Base-by-base conservation (phyloP, 2,888 invertebrate species). In the Oeneis ivallda region DNA sequence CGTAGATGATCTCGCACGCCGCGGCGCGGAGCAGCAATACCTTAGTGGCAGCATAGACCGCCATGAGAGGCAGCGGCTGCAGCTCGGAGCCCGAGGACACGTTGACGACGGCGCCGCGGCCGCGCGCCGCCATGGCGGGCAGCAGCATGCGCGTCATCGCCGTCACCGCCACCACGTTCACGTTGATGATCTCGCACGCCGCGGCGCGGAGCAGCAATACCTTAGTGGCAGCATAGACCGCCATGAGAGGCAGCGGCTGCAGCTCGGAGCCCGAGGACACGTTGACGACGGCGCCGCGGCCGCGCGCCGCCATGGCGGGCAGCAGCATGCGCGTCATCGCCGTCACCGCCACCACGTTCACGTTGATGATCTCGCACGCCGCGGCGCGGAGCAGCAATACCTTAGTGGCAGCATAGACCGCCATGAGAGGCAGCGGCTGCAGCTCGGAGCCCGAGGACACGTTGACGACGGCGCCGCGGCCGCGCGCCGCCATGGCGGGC, bases 401-500 rank as follows among this genome's bases (percentile, higher is more conserved):
- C 93, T 98, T 98, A 2, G 96, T 95, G 1, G 98, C 98, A 0
- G 96, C 96, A 83, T 98, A 98, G 0, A 97, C 95, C 0, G 97
- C 94, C 96, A 98, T 96, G 58, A 97, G 89, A 0, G 98, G 98
- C 68, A 97, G 84, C 0, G 98, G 97, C 80, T 96, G 96, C 62
- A 96, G 87, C 82, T 97, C 97, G 0, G 98, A 95, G 3, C 96
- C 96, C 0, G 98, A 98, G 0, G 98, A 97, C 26, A 98, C 93
- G 81, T 98, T 98, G 26, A 98, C 96, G 58, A 98, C 94, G 0
- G 97, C 97, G 0, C 98, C 98, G 62, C 93, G 92, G 1, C 94
- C 93, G 61, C 95, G 93, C 67, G 93, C 91, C 77, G 94, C 94
- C 97, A 98, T 97, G 56, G 94, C 94, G 0, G 95, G 95, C 73